These are phyloP conservation scores for Dascyllus trimaculatus DNA, from an alignment of 2,113 vertebrate genomes.

Conservation along the genomic window DNA sequence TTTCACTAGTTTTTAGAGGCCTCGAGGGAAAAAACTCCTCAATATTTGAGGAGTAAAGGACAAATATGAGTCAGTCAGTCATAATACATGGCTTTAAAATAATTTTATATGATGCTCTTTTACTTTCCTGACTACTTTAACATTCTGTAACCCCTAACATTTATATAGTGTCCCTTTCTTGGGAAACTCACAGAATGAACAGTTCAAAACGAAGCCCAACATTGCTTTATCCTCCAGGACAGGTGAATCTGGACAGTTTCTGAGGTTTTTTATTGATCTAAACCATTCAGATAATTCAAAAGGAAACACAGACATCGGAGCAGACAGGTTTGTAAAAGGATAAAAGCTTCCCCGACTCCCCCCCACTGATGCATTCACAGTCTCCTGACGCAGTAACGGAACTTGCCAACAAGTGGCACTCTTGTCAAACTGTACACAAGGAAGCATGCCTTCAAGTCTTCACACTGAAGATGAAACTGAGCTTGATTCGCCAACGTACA, in stretches of 20 bases:
- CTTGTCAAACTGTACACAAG: slow-evolving; percentile 55
- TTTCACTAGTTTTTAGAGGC: neutral
- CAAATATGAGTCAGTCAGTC: neutral
- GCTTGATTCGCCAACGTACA: neutral
- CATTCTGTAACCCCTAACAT: neutral
- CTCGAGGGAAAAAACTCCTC: neutral
- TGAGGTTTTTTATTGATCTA: no score
- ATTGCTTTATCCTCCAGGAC: no score
- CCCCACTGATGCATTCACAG: neutral
- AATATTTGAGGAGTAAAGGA: neutral
- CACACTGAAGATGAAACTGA: slow-evolving; percentile 7
- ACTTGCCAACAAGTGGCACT: slow-evolving; percentile 65
- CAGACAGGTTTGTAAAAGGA: neutral
- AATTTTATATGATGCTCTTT: neutral
- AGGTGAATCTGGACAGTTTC: no score
- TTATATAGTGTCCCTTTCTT: no score
- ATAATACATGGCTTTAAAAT: neutral
- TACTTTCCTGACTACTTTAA: neutral
- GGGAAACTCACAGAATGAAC: no score
- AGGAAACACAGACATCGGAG: neutral
- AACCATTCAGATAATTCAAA: neutral
- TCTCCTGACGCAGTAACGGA: slow-evolving; percentile 39
- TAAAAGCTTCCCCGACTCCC: neutral
- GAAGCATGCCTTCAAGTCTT: neutral
- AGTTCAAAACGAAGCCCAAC: no score